Percentiles rank a stretch among this genome's conserved stretches.
Conservation (phyloP, 2,797 vertebrate genomes). For the Acanthornis magna region DNA sequence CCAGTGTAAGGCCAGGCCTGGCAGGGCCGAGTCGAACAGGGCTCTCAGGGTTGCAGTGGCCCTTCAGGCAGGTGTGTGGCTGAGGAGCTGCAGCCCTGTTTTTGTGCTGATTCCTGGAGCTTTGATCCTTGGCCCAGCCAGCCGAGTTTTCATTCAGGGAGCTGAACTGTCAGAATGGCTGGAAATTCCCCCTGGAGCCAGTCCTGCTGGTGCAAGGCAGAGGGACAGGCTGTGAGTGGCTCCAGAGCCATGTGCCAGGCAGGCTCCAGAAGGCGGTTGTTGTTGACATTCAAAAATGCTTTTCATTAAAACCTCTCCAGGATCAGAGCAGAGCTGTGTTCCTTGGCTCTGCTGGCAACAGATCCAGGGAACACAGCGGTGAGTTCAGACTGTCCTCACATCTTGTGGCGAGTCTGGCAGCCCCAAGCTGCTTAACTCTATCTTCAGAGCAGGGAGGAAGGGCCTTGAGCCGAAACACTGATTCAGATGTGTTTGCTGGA, state of each 20-base stretch:
- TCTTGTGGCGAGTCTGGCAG: background rate
- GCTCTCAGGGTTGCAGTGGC: background rate
- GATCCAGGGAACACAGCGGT: background rate
- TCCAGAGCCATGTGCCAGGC: background rate
- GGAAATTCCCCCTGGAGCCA: background rate
- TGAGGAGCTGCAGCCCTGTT: background rate
- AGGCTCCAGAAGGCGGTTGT: background rate
- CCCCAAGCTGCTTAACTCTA: background rate
- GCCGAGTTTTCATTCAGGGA: background rate
- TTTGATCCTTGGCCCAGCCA: accelerated
- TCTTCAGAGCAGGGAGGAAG: background rate
- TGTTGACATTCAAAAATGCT: background rate
- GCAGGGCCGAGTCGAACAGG: accelerated
- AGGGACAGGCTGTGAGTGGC: background rate
- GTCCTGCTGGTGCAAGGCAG: background rate
- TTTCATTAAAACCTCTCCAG: background rate
- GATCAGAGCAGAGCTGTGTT: background rate
- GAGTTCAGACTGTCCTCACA: background rate
- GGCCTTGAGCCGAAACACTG: background rate
- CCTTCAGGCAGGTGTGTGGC: background rate
- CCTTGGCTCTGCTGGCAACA: background rate
- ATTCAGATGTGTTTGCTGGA: background rate
- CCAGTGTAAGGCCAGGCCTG: background rate
- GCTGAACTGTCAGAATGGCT: background rate
- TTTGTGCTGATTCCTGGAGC: background rate